Evolutionary conservation across 1,140 invertebrate genomes (phyloP).

Genomic region (Bradysia coprophila): DNA sequence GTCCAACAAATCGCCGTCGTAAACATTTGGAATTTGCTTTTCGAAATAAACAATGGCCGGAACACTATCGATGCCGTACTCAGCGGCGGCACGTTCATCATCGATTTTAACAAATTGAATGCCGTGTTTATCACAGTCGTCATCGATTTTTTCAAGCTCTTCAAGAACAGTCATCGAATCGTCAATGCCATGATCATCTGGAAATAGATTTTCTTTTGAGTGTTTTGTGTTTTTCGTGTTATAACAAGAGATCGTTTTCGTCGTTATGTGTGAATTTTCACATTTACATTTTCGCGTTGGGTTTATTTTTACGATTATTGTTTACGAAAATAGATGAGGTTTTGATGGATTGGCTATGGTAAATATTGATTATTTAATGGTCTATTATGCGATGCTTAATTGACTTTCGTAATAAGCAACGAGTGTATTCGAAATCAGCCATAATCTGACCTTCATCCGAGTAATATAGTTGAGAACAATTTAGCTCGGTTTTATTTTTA

Average conservation of each 20-base stretch:
- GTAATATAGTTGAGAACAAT: too few species aligned
- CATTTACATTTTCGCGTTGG: too few species aligned
- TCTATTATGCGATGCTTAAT: too few species aligned
- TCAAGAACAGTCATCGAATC: slow-evolving; percentile 65
- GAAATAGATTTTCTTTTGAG: slow-evolving; percentile 4
- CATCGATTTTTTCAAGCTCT: slow-evolving; percentile 82
- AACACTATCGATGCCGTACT: slow-evolving; percentile 71
- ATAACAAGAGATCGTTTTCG: not conserved
- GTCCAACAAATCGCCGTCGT: slow-evolving; percentile 78
- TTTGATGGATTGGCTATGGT: too few species aligned
- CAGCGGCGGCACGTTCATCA: slow-evolving; percentile 57
- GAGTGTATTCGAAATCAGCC: too few species aligned
- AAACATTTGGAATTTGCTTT: slow-evolving; percentile 80
- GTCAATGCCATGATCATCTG: slow-evolving; percentile 70
- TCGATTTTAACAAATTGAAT: slow-evolving; percentile 91
- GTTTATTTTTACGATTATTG: too few species aligned
- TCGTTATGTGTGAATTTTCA: not conserved
- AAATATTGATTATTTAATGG: too few species aligned
- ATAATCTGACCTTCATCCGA: too few species aligned
- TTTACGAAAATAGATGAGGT: too few species aligned
- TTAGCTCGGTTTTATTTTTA: too few species aligned
- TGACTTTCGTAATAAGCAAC: too few species aligned
- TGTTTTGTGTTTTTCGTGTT: not conserved
- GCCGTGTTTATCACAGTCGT: slow-evolving; percentile 78
- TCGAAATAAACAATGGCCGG: slow-evolving; percentile 86